phyloP scores from a whole-genome alignment of 1,140 invertebrate species.

The Calosoma granatense region DNA sequence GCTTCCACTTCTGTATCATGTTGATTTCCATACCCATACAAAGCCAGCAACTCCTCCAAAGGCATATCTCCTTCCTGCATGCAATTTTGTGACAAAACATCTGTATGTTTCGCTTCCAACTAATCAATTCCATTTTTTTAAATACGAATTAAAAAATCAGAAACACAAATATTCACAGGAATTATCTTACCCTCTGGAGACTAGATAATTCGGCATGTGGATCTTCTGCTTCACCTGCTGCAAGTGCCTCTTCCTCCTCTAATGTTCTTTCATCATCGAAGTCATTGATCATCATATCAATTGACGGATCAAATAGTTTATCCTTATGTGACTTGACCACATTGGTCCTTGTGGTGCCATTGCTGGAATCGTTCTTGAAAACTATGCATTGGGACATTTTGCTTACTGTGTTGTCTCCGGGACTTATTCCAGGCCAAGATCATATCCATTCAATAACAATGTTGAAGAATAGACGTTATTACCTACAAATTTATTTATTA shows the following conservation, averaged over 20 bases:
- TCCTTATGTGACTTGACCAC: slow-evolving; percentile 22
- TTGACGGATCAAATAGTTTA: slow-evolving; percentile 49
- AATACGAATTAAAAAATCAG: neutral
- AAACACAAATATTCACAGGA: neutral
- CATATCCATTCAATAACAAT: neutral
- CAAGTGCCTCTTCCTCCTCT: slow-evolving; percentile 92
- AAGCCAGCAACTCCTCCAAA: slow-evolving; percentile 78
- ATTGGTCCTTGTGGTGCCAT: neutral
- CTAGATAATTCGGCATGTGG: slow-evolving; percentile 80
- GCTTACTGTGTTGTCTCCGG: neutral
- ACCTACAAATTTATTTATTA: too few species aligned
- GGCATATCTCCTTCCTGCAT: slow-evolving; percentile 78
- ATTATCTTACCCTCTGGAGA: slow-evolving; percentile 60
- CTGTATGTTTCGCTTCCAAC: slow-evolving; percentile 13
- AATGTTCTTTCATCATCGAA: slow-evolving; percentile 93
- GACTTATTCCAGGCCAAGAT: neutral
- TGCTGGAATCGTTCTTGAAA: neutral
- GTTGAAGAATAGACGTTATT: too few species aligned
- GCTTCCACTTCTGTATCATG: slow-evolving; percentile 27
- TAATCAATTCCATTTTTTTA: neutral
- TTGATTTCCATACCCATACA: slow-evolving; percentile 62
- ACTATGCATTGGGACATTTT: neutral
- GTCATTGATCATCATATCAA: slow-evolving; percentile 92
- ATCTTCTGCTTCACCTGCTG: slow-evolving; percentile 67
- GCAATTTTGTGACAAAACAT: slow-evolving; percentile 12